A percentile compares a stretch with the other conserved stretches of the same genome.
These are phyloP conservation scores for Mormyrus proboscirostris DNA, from an alignment of 2,797 vertebrate genomes.

Conservation along the genomic window DNA sequence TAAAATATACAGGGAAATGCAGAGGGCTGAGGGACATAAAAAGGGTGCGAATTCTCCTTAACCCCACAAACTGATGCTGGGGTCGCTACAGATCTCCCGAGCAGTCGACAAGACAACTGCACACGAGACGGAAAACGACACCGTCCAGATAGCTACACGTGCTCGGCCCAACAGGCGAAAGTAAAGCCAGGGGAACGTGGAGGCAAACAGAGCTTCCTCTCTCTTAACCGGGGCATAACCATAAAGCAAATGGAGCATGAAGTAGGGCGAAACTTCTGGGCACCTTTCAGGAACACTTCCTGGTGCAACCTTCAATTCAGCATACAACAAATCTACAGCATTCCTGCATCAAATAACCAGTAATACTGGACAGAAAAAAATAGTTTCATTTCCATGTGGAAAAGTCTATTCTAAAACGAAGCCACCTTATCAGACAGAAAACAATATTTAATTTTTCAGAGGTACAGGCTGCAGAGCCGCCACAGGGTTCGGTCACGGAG, in stretches of 20 bases:
- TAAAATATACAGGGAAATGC: neutral
- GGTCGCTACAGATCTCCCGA: neutral
- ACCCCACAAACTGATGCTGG: neutral
- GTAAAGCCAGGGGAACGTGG: neutral
- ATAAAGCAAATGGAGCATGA: neutral
- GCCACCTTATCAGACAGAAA: neutral
- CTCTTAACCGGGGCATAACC: neutral
- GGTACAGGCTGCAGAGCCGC: neutral
- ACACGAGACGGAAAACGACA: neutral
- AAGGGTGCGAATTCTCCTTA: neutral
- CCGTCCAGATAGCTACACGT: too few species aligned
- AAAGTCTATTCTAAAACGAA: neutral
- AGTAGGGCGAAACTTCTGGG: neutral
- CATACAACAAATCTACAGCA: neutral
- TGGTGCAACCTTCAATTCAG: neutral
- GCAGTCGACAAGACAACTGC: neutral
- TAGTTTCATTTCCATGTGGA: neutral
- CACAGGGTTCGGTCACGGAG: neutral
- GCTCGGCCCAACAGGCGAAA: neutral
- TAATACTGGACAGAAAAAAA: neutral
- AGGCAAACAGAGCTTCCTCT: neutral
- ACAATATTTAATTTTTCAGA: neutral
- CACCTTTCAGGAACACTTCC: neutral
- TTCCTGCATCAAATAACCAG: neutral
- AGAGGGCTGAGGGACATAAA: neutral